Evolutionary conservation across 2,888 invertebrate species (phyloP).

Genomic region (Torymus texanus): DNA sequence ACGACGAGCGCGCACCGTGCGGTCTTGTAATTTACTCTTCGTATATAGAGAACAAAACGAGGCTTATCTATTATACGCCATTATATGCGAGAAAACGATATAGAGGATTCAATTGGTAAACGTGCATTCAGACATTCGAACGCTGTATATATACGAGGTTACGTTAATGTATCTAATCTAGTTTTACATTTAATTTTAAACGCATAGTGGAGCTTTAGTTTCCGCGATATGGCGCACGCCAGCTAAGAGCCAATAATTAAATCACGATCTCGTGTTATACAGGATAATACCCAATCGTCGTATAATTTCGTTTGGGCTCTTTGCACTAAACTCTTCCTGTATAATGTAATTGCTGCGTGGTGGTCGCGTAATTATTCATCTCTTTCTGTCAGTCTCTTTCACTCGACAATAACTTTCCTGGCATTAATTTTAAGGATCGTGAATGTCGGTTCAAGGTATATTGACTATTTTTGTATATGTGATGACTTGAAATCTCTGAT

Average conservation of each 20-base stretch:
- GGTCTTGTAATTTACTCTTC: conserved; percentile 20
- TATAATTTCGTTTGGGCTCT: no score
- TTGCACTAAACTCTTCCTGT: no score
- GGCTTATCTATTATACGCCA: conserved; percentile 13
- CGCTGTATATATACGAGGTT: no score
- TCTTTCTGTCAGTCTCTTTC: no score
- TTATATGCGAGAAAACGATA: conserved; percentile 2
- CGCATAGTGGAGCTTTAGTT: background rate
- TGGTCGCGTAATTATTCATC: no score
- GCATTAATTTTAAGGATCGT: background rate
- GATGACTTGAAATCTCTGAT: no score
- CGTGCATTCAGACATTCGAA: conserved; percentile 5
- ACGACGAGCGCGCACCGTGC: background rate
- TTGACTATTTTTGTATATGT: no score
- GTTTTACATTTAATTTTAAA: background rate
- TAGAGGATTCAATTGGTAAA: background rate
- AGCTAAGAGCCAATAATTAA: conserved; percentile 12
- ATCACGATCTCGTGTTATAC: background rate
- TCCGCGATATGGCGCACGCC: background rate
- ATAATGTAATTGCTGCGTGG: no score
- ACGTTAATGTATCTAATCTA: conserved; percentile 5
- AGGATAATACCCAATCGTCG: no score
- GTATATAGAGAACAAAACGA: conserved; percentile 7
- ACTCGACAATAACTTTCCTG: conserved; percentile 3
- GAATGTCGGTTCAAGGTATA: background rate